A percentile compares a stretch with the other conserved stretches of the same genome.
Conservation (phyloP, 2,113 vertebrate genomes). For the Callipepla californica region DNA sequence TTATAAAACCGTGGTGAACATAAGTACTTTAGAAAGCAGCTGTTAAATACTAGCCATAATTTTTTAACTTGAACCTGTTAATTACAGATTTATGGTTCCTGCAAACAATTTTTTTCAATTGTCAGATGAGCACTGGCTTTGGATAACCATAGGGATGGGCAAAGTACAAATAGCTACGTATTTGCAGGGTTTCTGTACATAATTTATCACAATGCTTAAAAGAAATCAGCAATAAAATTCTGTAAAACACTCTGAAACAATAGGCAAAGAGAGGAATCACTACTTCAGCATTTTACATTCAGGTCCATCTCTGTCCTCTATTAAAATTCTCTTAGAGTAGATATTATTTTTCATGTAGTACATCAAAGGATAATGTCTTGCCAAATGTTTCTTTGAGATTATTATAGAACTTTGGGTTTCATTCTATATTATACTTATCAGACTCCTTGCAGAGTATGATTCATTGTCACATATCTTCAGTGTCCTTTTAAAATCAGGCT, state of each 20-base stretch:
- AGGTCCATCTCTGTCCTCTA: background rate
- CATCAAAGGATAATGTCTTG: conserved; percentile 25
- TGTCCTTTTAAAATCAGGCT: background rate
- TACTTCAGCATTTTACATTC: background rate
- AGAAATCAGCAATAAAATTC: background rate
- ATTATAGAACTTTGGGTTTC: background rate
- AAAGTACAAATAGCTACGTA: background rate
- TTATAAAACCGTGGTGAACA: background rate
- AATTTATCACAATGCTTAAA: background rate
- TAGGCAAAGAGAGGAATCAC: background rate
- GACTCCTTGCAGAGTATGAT: background rate
- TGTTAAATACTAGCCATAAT: background rate
- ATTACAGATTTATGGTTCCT: background rate
- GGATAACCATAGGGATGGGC: background rate
- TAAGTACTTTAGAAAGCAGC: background rate
- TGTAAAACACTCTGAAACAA: background rate
- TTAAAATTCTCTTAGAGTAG: conserved; percentile 25
- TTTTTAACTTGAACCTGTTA: background rate
- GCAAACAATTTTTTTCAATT: background rate
- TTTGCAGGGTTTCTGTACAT: background rate
- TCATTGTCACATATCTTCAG: background rate
- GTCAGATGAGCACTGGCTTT: background rate
- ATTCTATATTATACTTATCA: background rate
- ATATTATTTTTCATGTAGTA: conserved; percentile 30
- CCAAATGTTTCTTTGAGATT: conserved; percentile 41